These are phyloP conservation scores for Orthonychiurus folsomi DNA, from an alignment of 2,888 invertebrate species.

Conservation along the genomic window DNA sequence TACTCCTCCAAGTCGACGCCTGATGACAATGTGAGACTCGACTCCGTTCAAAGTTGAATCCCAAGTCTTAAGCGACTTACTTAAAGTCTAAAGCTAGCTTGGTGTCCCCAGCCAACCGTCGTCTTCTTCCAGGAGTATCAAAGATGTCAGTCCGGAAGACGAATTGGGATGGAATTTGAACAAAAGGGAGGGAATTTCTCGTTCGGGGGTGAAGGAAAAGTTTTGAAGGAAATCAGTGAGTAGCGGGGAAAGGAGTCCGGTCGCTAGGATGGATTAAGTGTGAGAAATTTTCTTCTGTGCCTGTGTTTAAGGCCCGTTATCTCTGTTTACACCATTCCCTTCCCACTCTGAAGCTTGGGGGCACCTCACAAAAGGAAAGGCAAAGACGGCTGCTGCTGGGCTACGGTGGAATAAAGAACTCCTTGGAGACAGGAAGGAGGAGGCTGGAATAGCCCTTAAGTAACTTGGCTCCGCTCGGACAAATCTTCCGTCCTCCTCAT, in stretches of 20 bases:
- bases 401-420: neutral
- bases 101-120: too few species aligned
- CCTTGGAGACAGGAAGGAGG: neutral
- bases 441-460: neutral
- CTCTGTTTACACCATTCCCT: neutral
- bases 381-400: too few species aligned
- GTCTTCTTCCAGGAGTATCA: too few species aligned
- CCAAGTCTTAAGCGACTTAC: too few species aligned
- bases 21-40: too few species aligned
- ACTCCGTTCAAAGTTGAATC: too few species aligned
- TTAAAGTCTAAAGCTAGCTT: too few species aligned
- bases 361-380: neutral
- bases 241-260: neutral
- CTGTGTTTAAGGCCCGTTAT: neutral
- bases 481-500: neutral
- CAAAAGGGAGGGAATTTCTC: neutral
- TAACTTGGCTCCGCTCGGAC: conserved; percentile 1
- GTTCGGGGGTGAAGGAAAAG: too few species aligned
- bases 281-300: neutral
- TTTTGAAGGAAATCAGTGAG: neutral
- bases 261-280: neutral
- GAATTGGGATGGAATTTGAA: neutral
- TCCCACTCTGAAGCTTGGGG: neutral
- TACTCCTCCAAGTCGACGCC: too few species aligned
- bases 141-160: neutral